Evolutionary conservation across 2,113 vertebrate genomes (phyloP).

Genomic region (Myiopsitta monachus): DNA sequence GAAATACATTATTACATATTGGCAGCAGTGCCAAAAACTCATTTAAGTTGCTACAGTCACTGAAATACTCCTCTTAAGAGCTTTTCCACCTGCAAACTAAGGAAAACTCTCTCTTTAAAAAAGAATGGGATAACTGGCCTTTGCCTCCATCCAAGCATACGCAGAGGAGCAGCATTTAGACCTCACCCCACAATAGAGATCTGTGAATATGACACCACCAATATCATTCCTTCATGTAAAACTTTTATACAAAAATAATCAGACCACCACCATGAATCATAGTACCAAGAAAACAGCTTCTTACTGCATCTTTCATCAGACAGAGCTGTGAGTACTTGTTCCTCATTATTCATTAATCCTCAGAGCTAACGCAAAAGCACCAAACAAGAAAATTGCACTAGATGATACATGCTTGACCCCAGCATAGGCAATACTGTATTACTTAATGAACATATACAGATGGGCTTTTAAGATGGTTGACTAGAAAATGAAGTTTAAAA

Average conservation of each 20-base stretch:
- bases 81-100: neutral
- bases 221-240: neutral
- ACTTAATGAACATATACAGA: neutral
- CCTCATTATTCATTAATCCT: neutral
- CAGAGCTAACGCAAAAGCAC: neutral
- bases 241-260: neutral
- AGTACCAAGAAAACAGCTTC: neutral
- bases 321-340: neutral
- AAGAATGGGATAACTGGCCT: neutral
- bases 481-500: neutral
- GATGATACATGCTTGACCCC: neutral
- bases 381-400: neutral
- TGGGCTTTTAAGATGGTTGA: neutral
- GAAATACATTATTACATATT: neutral
- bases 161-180: neutral
- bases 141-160: neutral
- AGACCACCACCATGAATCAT: neutral
- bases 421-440: neutral
- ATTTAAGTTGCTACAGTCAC: neutral
- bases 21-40: neutral
- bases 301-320: neutral
- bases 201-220: neutral
- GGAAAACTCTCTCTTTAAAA: neutral
- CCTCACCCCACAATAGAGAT: neutral
- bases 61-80: neutral